phyloP scores from a whole-genome alignment of 2,113 vertebrate species.

The Apeltes quadracus region DNA sequence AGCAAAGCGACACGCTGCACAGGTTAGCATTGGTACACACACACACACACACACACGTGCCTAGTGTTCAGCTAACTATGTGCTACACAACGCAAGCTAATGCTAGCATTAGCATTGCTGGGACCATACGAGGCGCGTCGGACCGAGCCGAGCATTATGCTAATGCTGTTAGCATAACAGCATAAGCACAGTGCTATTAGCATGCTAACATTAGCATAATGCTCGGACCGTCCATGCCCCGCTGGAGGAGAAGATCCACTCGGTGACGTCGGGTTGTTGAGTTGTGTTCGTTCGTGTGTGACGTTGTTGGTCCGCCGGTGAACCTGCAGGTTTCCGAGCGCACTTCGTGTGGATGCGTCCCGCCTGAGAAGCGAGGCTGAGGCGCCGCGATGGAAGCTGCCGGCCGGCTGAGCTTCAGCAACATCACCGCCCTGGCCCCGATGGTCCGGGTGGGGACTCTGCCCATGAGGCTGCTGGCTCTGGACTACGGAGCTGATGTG shows the following conservation, averaged over 20 bases:
- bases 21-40: no score
- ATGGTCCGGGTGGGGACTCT: slow-evolving; percentile 97
- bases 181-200: no score
- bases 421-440: slow-evolving; percentile 88
- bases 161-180: no score
- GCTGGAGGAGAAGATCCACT: no score
- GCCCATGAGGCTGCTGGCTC: slow-evolving; percentile 93
- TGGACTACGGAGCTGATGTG: slow-evolving; percentile 95
- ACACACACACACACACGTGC: background rate
- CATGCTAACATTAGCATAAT: no score
- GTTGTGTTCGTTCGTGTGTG: background rate
- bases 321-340: rapidly evolving
- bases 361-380: background rate
- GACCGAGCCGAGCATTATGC: no score
- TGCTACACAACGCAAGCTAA: no score
- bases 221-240: no score
- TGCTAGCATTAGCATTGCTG: no score
- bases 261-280: no score
- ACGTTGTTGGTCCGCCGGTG: background rate
- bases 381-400: slow-evolving; percentile 41
- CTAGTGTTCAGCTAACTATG: no score
- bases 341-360: background rate
- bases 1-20: background rate
- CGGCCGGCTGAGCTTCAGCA: slow-evolving; percentile 81
- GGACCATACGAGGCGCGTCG: no score